Percentiles rank a stretch among this genome's conserved stretches.
Evolutionary conservation across 2,888 invertebrate species (phyloP).

Genomic region (Cephus pygmeus): DNA sequence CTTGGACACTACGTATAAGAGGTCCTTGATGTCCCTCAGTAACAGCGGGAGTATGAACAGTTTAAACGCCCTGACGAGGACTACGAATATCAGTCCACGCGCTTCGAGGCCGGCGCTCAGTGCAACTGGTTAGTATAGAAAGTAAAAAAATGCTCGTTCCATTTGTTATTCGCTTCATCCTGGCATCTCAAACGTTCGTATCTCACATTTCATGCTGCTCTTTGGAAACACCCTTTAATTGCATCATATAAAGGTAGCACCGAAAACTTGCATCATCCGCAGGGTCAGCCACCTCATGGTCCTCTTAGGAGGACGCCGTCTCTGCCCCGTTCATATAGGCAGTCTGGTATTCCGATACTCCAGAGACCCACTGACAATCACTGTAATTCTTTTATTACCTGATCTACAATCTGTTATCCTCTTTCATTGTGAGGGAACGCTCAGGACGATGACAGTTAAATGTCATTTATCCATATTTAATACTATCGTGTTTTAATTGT

Average conservation of each 20-base stretch:
- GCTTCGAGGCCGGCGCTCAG: constrained; percentile 63
- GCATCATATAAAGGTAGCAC: constrained; percentile 68
- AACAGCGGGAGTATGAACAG: constrained; percentile 70
- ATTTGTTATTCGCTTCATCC: neutral
- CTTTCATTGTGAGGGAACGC: constrained; percentile 16
- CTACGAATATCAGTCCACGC: constrained; percentile 63
- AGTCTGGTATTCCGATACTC: constrained; percentile 73
- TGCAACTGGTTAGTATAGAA: constrained; percentile 62
- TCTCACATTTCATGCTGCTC: constrained; percentile 59
- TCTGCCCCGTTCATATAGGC: constrained; percentile 71
- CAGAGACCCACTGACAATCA: constrained; percentile 64
- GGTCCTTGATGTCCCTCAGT: constrained; percentile 73
- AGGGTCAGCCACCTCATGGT: constrained; percentile 59
- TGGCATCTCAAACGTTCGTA: constrained; percentile 11
- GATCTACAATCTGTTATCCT: constrained; percentile 25
- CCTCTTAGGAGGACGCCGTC: constrained; percentile 71
- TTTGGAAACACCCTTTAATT: constrained; percentile 29
- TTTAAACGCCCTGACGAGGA: constrained; percentile 64
- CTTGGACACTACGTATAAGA: constrained; percentile 82
- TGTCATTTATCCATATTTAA: neutral
- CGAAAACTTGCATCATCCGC: constrained; percentile 69
- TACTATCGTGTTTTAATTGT: constrained; percentile 5
- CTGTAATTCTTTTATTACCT: constrained; percentile 53
- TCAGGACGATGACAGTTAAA: neutral
- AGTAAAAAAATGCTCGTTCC: neutral